Base-by-base conservation (phyloP, 2,888 invertebrate genomes). In the Sinotaia quadrata region DNA sequence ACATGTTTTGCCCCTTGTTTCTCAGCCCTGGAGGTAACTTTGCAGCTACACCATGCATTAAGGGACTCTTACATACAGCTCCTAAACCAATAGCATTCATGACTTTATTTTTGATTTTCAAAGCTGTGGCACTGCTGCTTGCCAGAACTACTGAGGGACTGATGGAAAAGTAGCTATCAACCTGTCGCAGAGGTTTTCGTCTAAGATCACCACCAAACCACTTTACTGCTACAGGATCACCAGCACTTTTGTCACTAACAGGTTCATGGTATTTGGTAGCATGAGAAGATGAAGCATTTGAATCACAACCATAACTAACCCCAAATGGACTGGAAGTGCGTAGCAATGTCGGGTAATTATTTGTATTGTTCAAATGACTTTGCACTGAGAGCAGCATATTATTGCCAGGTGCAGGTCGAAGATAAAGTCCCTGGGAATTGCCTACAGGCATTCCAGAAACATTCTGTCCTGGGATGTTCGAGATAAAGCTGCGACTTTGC, bases 1-100 rank as follows among this genome's bases (percentile, higher is more conserved):
- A 87, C 59, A 85, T 61, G 67, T 86, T 85, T 59, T 83, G 82
- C 8, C 85, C 84, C 63, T 81, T 80, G 72, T 86, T 86, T 56
- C 75, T 73, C 37, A 87, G 69, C 3, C 87, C 87, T 33, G 80
- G 78, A 34, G 84, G 84, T 49, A 74, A 77, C 7, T 68, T 67
- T 24, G 47, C 52, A 21, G 68, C 29, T 8, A 58, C 52, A n/a
- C n/a, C n/a, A n/a, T n/a, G n/a, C n/a, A n/a, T n/a, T n/a, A n/a
- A n/a, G n/a, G n/a, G 8, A 18, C 3, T 4, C 7, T 1, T 21
- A 18, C 31, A 37, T 51, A 59, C 62, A 10, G 62, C 62, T 18
- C 73, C 69, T 27, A 81, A 75, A 8, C 84, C 81, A 63, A 84
- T 74, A 5, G 78, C 80, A 44, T 78, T 77, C 78, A 82, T 78